Base-by-base conservation (phyloP, 2,797 vertebrate genomes). In the Hafferia zeledoni region DNA sequence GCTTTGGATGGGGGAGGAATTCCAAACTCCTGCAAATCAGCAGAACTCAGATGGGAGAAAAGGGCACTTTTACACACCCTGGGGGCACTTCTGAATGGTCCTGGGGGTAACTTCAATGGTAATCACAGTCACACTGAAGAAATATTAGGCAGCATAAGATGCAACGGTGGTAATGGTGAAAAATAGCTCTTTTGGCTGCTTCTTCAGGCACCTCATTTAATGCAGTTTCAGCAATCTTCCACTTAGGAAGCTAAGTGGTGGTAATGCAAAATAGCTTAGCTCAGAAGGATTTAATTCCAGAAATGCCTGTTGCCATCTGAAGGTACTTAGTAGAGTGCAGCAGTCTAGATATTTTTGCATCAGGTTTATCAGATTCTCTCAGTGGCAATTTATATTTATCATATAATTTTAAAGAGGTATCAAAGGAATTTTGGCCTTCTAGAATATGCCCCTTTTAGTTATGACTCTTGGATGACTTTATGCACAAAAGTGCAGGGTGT, bases 381-480 rank as follows among this genome's bases (percentile, higher is more conserved):
- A 57, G 37, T 41, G 87, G 56, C 6, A 20, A 64, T 78, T 87
- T 83, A 69, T 76, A 90, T 44, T 91, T 91, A 91, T 49, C 27
- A 25, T 65, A 57, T 55, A 60, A 89, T 90, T 92, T 92, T 83
- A 74, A 95, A 90, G 60, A 87, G 28, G 60, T 25, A 57, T 74
- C 74, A 87, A 83, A 91, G 80, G 85, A 95, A 77, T 77, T 85
- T 68, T 50, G 52, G 81, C 31, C 49, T 55, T 60, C n/a, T 89
- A 68, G 74, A 90, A 87, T 67, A 43, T 50, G 50, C 43, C 31
- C 63, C 72, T 87, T 82, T 91, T 53, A 79, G 49, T 43, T 85
- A 53, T 90, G 90, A 95, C 81, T 95, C 89, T 87, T 92, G 90
- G 90, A 94, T 93, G 89, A 94, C 83, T 95, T 80, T 57, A 57